These are phyloP conservation scores for Orycteropus afer DNA, from an alignment of 2,113 vertebrate genomes.

Conservation along the genomic window DNA sequence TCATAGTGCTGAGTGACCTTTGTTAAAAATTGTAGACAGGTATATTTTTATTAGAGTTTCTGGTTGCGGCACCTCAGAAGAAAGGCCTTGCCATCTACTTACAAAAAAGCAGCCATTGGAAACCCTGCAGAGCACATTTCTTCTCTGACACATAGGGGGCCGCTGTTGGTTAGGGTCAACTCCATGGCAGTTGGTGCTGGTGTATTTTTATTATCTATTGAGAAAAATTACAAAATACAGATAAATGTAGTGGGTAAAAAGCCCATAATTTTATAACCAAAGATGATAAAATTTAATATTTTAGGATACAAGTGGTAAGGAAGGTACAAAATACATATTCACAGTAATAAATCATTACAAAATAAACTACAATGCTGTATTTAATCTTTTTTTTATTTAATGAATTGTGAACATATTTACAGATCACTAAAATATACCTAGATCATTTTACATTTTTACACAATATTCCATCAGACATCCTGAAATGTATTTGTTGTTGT, in stretches of 20 bases:
- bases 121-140: not conserved
- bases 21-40: not conserved
- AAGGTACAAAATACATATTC: not conserved
- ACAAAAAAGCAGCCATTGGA: not conserved
- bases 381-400: not conserved
- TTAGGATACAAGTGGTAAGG: not conserved
- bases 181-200: not conserved
- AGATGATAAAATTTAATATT: not conserved
- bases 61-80: not conserved
- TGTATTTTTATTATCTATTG: not conserved
- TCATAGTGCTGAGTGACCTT: not conserved
- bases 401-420: not conserved
- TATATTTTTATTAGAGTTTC: not conserved
- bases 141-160: not conserved
- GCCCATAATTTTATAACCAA: not conserved
- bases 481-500: not conserved
- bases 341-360: not conserved
- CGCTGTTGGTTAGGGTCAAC: not conserved
- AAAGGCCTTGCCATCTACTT: not conserved
- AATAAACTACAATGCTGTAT: not conserved
- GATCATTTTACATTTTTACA: not conserved
- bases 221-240: constrained; percentile 11
- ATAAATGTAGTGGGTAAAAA: not conserved
- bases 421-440: not conserved
- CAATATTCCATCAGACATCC: not conserved